Evolutionary conservation across 2,797 vertebrate species (phyloP), one percentile per base, ranked within the genome.

Genomic region (Galaxias olidus): DNA sequence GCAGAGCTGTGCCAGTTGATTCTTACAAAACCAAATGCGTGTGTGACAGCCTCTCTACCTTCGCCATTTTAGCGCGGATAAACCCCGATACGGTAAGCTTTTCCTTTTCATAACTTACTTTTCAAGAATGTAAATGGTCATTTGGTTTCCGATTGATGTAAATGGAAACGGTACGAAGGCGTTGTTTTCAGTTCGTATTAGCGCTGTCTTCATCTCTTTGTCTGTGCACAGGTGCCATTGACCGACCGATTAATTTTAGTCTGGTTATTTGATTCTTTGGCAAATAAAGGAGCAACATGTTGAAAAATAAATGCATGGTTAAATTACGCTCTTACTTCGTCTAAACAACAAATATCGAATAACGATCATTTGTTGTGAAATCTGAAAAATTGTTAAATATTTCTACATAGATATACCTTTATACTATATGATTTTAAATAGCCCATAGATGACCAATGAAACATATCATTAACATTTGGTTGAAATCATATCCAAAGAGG

Each of bases 31-130:
- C 96, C 86, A 96, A 95, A 93, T 99, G 97, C 90, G 93, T 96
- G 78, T 99, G 97, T 96, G 97, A 99, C 93, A 94, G 93, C 82
- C 90, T 97, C 87, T 98, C 97, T 88, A 95, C 95, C 89, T 98
- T 98, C 96, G 97, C 97, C 95, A 96, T 99, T 87, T 97, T 99
- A 96, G 94, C 97, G 84, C 94, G 93, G 91, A 90, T 96, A 82
- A 96, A 89, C 90, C 91, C 94, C 76, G 96, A 98, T 89, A 93
- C 92, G 96, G 97, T 98, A 93, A 97, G 96, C 94, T 85, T 86
- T 70, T 54, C 44, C 14, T 73, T 52, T 73, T n/a, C 50, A 17
- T 47, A 0, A 44, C 43, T 50, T 63, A 41, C 65, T 59, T 59
- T 58, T 20, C 18, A 4, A 1, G 4, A 10, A 55, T 18, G 15